Conservation (phyloP, 2,888 invertebrate species). For the Leptinotarsa peninsularis region DNA sequence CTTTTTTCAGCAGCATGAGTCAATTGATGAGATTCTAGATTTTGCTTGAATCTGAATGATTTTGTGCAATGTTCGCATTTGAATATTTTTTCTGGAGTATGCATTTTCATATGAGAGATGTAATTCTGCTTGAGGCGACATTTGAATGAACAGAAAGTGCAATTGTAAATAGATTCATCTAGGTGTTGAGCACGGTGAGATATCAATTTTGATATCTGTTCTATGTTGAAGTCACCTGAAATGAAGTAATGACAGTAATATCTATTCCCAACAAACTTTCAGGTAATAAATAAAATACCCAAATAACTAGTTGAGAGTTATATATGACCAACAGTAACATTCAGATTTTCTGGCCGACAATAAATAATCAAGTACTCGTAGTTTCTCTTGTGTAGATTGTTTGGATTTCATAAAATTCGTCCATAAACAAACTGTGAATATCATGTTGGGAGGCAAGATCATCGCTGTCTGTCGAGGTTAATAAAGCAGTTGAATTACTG, state of each 20-base stretch:
- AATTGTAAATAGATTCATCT: conserved; percentile 67
- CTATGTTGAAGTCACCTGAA: conserved; percentile 62
- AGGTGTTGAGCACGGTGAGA: conserved; percentile 72
- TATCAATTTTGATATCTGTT: conserved; percentile 70
- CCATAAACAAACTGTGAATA: too few species aligned
- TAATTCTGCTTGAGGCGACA: conserved; percentile 72
- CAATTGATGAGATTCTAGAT: conserved; percentile 71
- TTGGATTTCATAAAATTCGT: too few species aligned
- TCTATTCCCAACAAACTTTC: too few species aligned
- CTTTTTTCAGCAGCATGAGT: conserved; percentile 70
- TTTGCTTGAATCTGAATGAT: conserved; percentile 71
- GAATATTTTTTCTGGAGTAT: conserved; percentile 71
- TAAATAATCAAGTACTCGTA: conserved; percentile 1
- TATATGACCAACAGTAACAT: not conserved
- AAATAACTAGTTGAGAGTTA: not conserved
- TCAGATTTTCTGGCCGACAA: not conserved
- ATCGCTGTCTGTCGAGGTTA: too few species aligned
- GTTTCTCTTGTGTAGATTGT: too few species aligned
- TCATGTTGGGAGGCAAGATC: too few species aligned
- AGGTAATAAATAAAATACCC: too few species aligned
- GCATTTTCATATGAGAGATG: conserved; percentile 71
- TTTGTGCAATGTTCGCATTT: conserved; percentile 72
- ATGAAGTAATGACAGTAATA: conserved; percentile 31
- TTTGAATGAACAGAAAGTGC: conserved; percentile 70
- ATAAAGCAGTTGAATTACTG: too few species aligned